These are phyloP conservation scores for Pseudonaja textilis DNA, from an alignment of 2,113 vertebrate genomes.

Conservation along the genomic window DNA sequence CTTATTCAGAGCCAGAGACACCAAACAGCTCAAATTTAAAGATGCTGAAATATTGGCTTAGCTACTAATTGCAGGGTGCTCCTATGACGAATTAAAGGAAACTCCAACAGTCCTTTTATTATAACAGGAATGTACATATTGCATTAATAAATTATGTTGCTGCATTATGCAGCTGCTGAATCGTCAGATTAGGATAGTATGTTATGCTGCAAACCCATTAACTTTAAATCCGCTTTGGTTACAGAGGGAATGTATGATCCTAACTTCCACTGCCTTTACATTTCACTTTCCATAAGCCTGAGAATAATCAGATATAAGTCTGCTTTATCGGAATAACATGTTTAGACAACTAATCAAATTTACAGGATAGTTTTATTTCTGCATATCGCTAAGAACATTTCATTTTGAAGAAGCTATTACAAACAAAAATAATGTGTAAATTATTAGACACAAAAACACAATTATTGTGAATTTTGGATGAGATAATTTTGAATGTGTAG, in stretches of 20 bases:
- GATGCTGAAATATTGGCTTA: slow-evolving; percentile 54
- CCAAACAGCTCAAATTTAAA: slow-evolving; percentile 49
- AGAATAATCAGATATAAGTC: slow-evolving; percentile 50
- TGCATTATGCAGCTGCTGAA: slow-evolving; percentile 59
- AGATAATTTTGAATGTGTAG: slow-evolving; percentile 42
- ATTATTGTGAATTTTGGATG: slow-evolving; percentile 49
- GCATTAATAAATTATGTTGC: slow-evolving; percentile 62
- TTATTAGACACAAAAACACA: slow-evolving; percentile 60
- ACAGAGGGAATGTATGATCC: slow-evolving; percentile 49
- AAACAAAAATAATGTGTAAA: neutral
- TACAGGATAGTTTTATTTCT: slow-evolving; percentile 44
- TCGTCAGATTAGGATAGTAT: slow-evolving; percentile 64
- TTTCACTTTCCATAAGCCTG: slow-evolving; percentile 42
- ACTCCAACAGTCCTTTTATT: slow-evolving; percentile 61
- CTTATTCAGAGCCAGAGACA: slow-evolving; percentile 32
- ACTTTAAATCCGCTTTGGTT: slow-evolving; percentile 65
- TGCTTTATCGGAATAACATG: slow-evolving; percentile 48
- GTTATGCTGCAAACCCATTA: slow-evolving; percentile 61
- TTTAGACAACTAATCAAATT: slow-evolving; percentile 61
- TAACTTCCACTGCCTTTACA: slow-evolving; percentile 51
- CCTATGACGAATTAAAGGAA: slow-evolving; percentile 57
- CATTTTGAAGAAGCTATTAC: slow-evolving; percentile 58
- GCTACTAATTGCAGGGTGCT: slow-evolving; percentile 56
- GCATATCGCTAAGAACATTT: slow-evolving; percentile 48
- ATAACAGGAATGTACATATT: slow-evolving; percentile 55